Evolutionary conservation across 2,797 vertebrate genomes (phyloP), one percentile per base, ranked within the genome.

Genomic region (Channa striata): DNA sequence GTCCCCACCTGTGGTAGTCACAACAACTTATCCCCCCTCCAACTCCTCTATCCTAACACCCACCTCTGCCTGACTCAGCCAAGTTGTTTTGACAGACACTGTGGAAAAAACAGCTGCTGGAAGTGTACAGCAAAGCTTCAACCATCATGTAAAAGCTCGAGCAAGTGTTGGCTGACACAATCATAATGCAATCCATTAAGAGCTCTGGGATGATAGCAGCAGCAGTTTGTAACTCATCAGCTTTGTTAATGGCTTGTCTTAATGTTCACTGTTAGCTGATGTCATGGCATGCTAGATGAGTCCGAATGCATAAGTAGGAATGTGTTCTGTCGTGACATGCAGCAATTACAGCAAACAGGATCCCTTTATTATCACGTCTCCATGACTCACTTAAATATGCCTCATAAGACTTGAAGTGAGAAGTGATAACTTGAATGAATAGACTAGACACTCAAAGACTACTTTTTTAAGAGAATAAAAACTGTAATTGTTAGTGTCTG

Each of bases 121-220:
- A 90, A 89, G 83, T 70, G 83, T 59, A 86, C 39, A 14, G 64
- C 75, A 58, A 74, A 77, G 78, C 64, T 68, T 80, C 70, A 89
- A 82, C 80, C 83, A 63, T 87, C 85, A 79, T 83, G 91, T 93
- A 89, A 91, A 84, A 83, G 87, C 80, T 86, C 72, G 68, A 78
- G 75, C 39, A 4, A 77, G 88, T 89, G 85, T 84, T 91, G 83
- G 83, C 82, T 93, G 93, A 92, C 89, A 93, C 92, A 92, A 93
- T 94, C 92, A 93, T 91, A 87, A 92, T 90, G 88, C 92, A 88
- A 95, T 96, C 94, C 94, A 92, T 94, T 96, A 95, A 93, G 93
- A 93, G 94, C 93, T 84, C 61, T 47, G 83, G 86, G 84, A 1
- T 86, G 88, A 92, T 87, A 86, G 88, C 89, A 91, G 90, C 86